These are phyloP conservation scores for Pterophyllum scalare DNA, from an alignment of 2,113 vertebrate species.

Conservation along the genomic window DNA sequence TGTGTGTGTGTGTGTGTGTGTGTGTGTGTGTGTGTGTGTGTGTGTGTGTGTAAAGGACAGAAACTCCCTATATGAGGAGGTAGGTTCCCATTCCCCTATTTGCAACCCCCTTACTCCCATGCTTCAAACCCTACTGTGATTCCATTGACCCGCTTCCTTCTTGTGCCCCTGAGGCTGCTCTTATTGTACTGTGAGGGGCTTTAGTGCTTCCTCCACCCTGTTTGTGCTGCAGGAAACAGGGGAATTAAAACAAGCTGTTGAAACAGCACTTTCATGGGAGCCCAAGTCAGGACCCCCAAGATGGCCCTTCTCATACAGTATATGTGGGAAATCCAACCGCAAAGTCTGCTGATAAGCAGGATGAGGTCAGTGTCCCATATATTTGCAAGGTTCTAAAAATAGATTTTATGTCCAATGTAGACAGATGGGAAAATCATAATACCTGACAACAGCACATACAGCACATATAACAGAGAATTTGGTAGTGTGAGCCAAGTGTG, in stretches of 20 bases:
- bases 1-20: too few relatives aligned
- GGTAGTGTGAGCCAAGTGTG: not conserved
- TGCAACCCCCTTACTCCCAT: slow-evolving; percentile 53
- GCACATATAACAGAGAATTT: not conserved
- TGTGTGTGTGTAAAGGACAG: slow-evolving; percentile 27
- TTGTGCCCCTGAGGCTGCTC: slow-evolving; percentile 59
- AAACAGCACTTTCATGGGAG: slow-evolving; percentile 75
- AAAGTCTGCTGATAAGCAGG: slow-evolving; percentile 18
- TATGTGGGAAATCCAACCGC: slow-evolving; percentile 48
- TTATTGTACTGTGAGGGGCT: slow-evolving; percentile 66
- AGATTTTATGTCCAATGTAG: not conserved
- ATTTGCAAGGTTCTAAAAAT: slow-evolving; percentile 10
- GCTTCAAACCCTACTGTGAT: slow-evolving; percentile 66
- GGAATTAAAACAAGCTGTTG: slow-evolving; percentile 80
- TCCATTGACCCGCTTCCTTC: slow-evolving; percentile 73
- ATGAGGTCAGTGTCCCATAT: slow-evolving; percentile 13
- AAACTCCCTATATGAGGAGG: slow-evolving; percentile 53
- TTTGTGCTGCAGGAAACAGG: slow-evolving; percentile 67
- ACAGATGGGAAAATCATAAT: not conserved
- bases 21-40: too few relatives aligned
- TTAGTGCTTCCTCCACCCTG: slow-evolving; percentile 66
- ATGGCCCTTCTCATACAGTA: slow-evolving; percentile 49
- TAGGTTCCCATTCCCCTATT: slow-evolving; percentile 54
- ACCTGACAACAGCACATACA: slow-evolving; percentile 5
- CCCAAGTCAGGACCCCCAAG: slow-evolving; percentile 57